These are phyloP conservation scores for Rhimphoctona megacephalus DNA, from an alignment of 2,888 invertebrate species.

Conservation along the genomic window DNA sequence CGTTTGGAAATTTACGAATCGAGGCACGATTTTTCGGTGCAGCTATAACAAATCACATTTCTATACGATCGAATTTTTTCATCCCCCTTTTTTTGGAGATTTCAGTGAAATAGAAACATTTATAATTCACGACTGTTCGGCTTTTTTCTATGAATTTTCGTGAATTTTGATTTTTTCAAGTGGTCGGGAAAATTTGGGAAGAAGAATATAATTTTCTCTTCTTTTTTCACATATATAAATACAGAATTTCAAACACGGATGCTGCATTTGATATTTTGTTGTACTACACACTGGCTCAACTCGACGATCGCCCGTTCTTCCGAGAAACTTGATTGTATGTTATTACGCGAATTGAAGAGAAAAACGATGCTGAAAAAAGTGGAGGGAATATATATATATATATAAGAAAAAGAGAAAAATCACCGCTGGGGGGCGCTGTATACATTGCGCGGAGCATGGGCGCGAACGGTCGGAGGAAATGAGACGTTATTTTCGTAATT, in stretches of 20 bases:
- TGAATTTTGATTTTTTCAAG: neutral
- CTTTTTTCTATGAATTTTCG: neutral
- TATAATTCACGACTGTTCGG: too few relatives aligned
- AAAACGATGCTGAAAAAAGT: constrained; percentile 53
- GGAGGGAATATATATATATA: neutral
- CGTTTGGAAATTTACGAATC: too few relatives aligned
- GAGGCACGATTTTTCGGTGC: too few relatives aligned
- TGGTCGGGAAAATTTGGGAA: neutral
- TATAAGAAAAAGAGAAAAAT: constrained; percentile 20
- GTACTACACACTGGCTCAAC: constrained; percentile 8
- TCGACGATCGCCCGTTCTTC: constrained; percentile 45
- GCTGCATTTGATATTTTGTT: neutral
- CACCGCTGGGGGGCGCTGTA: constrained; percentile 51
- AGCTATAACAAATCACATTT: too few relatives aligned
- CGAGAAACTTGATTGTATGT: constrained; percentile 75
- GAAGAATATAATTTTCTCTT: neutral
- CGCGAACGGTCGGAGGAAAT: constrained; percentile 73
- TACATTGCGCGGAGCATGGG: constrained; percentile 60
- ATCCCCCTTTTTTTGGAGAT: too few relatives aligned
- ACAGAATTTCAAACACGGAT: neutral
- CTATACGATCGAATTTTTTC: too few relatives aligned
- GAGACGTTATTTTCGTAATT: constrained; percentile 79
- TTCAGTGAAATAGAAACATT: too few relatives aligned
- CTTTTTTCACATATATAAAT: neutral
- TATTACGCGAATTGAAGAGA: constrained; percentile 72